Base-by-base conservation (phyloP, 2,797 vertebrate species). In the Scleropages formosus region DNA sequence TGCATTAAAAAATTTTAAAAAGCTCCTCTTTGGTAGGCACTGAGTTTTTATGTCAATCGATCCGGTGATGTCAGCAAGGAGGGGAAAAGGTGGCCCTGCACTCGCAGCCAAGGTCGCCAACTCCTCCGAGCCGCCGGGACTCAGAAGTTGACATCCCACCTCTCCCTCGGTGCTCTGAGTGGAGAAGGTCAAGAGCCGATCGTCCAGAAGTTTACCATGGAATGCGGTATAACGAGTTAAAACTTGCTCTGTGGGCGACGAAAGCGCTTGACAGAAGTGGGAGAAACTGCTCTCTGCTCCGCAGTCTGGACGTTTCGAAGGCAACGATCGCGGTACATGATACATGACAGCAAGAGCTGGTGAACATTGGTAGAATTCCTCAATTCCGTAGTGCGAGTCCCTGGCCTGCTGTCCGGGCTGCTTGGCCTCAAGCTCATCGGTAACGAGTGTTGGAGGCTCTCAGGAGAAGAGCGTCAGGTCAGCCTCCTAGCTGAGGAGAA, bases 261-360 rank as follows among this genome's bases (percentile, higher is more conserved):
- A 84, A 89, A 91, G 90, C 87, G 91, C 88, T 88, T 89, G 27
- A 81, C 63, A 77, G 66, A 82, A 84, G 75, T n/a, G 80, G 83
- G 66, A 78, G 77, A 81, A 44, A 82, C 77, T 75, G 62, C 31
- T 16, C 63, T 58, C 64, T 65, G 65, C 77, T 79, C 75, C 68
- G 12, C 78, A 22, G 18, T 74, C 59, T 53, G 73, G 62, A 0
- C 75, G 68, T 76, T 72, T n/a, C 27, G 81, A 85, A 89, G 84
- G 87, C 85, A 69, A 82, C 74, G 72, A 62, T 49, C 82, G 77
- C 75, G 61, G 75, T 64, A 74, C 20, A 73, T 0, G 67, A 73
- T 73, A 82, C 64, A 78, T 62, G 26, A 27, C 24, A 56, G 51
- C 70, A 47, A n/a, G 22, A 4, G 53, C 20, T 73, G 26, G 61